Evolutionary conservation across 2,113 vertebrate genomes (phyloP).

Genomic region (Ondatra zibethicus): DNA sequence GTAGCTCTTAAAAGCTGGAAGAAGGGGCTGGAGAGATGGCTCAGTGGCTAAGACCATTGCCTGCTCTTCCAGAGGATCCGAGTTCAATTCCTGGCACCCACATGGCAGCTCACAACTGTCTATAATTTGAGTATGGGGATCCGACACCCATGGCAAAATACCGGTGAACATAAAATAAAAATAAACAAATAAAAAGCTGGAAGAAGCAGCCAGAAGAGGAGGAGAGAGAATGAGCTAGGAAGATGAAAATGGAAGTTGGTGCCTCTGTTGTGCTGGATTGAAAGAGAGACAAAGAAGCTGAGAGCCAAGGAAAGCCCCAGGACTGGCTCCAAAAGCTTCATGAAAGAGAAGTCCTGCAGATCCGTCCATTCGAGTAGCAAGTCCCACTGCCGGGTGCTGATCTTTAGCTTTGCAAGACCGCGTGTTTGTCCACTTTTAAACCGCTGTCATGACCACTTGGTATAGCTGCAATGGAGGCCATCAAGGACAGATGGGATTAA

Average conservation of each 20-base stretch:
- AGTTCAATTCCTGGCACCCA: no score
- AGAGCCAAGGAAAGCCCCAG: background rate
- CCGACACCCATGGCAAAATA: no score
- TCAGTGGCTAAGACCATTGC: no score
- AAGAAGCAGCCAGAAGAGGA: background rate
- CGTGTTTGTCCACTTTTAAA: background rate
- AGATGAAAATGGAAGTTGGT: background rate
- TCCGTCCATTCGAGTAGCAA: background rate
- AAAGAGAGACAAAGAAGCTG: background rate
- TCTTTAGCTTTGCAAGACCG: background rate
- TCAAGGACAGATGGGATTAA: background rate
- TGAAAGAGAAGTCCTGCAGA: fast-evolving
- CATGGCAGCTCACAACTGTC: no score
- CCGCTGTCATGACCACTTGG: background rate
- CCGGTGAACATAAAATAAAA: no score
- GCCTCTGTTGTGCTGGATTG: fast-evolving
- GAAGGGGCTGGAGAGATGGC: background rate
- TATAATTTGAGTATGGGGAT: no score
- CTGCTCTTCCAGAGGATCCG: no score
- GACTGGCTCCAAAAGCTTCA: background rate
- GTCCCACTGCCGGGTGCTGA: background rate
- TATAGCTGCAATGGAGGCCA: background rate
- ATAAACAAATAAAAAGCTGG: no score
- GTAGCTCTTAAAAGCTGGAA: background rate
- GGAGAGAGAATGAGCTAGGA: background rate